Evolutionary conservation across 2,888 invertebrate species (phyloP).

Genomic region (Nycteola revayana): DNA sequence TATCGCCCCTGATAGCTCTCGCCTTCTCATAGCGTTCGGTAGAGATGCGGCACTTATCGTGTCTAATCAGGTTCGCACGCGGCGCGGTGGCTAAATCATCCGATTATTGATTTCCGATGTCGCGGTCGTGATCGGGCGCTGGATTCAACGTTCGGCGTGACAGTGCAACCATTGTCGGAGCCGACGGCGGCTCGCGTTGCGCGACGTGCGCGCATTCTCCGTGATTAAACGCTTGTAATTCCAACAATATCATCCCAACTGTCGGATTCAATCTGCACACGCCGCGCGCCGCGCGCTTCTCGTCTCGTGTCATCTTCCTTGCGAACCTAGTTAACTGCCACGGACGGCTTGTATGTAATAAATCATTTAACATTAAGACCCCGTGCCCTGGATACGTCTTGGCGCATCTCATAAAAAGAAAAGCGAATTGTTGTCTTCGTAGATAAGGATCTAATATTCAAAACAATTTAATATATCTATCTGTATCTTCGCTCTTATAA

Average conservation of each 20-base stretch:
- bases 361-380: slow-evolving; percentile 44
- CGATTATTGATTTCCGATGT: slow-evolving; percentile 82
- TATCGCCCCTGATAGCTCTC: slow-evolving; percentile 48
- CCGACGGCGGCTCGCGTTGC: slow-evolving; percentile 49
- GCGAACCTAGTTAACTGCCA: slow-evolving; percentile 30
- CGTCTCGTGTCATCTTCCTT: slow-evolving; percentile 54
- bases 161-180: slow-evolving; percentile 72
- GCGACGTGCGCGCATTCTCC: slow-evolving; percentile 64
- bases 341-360: slow-evolving; percentile 40
- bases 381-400: slow-evolving; percentile 43
- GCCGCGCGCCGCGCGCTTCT: slow-evolving; percentile 35
- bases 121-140: slow-evolving; percentile 79
- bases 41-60: slow-evolving; percentile 72
- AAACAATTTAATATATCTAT: no score
- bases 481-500: no score
- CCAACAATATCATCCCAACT: slow-evolving; percentile 73
- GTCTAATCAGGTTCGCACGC: slow-evolving; percentile 81
- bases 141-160: slow-evolving; percentile 71
- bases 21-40: slow-evolving; percentile 48
- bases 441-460: slow-evolving; percentile 28
- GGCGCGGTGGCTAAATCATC: slow-evolving; percentile 81
- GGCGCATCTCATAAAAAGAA: slow-evolving; percentile 31
- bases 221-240: slow-evolving; percentile 79
- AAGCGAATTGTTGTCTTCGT: slow-evolving; percentile 20
- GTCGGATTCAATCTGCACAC: slow-evolving; percentile 69